Base-by-base conservation (phyloP, 1,140 invertebrate genomes). In the Bombus turneri region DNA sequence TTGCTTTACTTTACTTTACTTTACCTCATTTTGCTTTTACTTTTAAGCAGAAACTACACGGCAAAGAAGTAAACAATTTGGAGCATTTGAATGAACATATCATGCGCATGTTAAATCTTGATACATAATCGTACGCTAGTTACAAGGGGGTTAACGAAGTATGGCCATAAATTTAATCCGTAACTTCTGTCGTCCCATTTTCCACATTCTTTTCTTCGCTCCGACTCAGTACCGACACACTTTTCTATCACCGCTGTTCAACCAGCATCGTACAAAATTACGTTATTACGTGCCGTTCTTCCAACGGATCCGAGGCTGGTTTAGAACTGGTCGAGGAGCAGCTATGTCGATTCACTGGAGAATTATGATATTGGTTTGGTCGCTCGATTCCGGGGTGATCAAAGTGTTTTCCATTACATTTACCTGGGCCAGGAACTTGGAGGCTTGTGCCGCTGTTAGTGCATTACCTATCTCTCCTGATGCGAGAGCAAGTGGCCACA, bases 351-450 rank as follows among this genome's bases (percentile, higher is more conserved):
- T 81, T 53, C 43, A 34, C 39, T 22, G 28, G 69, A 85, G 78
- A 74, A 81, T 85, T 74, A 85, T 74, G 84, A 81, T 76, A 89
- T 71, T 64, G 28, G n/a, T 68, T 25, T 41, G 47, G 59, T 41
- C 28, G 57, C 57, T 71, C 81, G 78, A 71, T 83, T 68, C 39
- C 62, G 28, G 62, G 10, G 59, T n/a, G 79, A 62, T 39, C 59
- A 69, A 69, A 78, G 31, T 62, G 79, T 78, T 90, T 90, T 90
- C 86, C 88, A 79, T 90, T 86, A 90, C 81, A 86, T 90, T 90
- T 90, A 90, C 86, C 53, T 78, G 74, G 18, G 37, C 59, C 18
- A 31, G 39, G 74, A 84, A 91, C 83, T 66, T 89, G 2, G 64
- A 18, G 59, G 34, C 57, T 43, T 62, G 37, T 34, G 64, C 39